phyloP scores from a whole-genome alignment of 2,113 vertebrate genomes.

The Actenoides lindsayi region DNA sequence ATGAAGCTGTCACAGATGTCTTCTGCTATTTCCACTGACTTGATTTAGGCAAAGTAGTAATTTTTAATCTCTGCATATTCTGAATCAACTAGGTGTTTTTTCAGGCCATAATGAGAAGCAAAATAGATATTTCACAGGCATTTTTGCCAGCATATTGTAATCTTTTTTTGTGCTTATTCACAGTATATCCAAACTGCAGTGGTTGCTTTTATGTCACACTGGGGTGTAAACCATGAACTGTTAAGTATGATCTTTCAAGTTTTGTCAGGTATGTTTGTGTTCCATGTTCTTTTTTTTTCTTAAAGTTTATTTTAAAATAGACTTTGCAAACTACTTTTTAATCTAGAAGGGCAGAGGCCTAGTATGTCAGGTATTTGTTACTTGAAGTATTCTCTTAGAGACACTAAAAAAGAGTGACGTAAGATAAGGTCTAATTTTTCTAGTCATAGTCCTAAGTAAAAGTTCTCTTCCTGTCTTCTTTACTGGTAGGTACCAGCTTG shows the following conservation, averaged over 20 bases:
- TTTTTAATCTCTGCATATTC: neutral
- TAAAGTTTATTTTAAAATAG: neutral
- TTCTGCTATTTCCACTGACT: neutral
- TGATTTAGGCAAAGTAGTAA: neutral
- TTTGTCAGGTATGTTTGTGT: neutral
- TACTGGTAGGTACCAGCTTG: neutral
- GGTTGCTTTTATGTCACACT: neutral
- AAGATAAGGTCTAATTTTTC: neutral
- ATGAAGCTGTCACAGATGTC: neutral
- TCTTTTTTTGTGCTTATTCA: neutral
- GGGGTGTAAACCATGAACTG: neutral
- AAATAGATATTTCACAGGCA: neutral
- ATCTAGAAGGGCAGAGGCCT: neutral
- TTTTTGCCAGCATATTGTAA: neutral
- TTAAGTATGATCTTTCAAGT: neutral
- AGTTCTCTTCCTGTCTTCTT: neutral
- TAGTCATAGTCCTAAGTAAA: neutral
- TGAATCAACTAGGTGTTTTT: neutral
- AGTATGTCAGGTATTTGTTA: neutral
- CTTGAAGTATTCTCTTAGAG: neutral
- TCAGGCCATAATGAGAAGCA: neutral
- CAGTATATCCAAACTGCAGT: neutral
- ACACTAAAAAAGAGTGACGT: neutral
- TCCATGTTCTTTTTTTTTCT: neutral
- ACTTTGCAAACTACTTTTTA: neutral